These are phyloP conservation scores for Helostoma temminkii DNA, from an alignment of 2,797 vertebrate species.

Conservation along the genomic window DNA sequence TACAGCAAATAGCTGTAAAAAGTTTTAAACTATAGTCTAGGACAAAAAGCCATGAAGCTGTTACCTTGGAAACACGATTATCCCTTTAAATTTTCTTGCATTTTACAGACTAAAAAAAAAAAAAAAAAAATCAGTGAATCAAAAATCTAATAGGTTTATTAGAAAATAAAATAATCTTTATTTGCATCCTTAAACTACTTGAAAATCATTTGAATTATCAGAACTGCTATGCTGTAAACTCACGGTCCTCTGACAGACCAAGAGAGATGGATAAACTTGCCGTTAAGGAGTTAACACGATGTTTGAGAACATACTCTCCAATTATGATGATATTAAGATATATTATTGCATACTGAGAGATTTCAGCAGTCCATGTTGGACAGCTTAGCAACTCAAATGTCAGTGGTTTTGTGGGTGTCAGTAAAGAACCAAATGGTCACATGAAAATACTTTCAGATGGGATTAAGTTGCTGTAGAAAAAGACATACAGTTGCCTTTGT, in stretches of 20 bases:
- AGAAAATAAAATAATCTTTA: no score
- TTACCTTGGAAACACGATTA: no score
- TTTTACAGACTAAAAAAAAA: no score
- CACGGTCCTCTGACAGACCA: not conserved
- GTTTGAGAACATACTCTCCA: constrained; percentile 3
- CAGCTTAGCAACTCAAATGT: constrained; percentile 46
- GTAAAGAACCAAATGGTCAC: constrained; percentile 44
- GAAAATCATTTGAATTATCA: no score
- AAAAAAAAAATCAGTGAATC: no score
- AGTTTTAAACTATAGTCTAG: no score
- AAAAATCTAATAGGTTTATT: no score
- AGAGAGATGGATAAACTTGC: constrained; percentile 1
- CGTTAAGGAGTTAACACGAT: not conserved
- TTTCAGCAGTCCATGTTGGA: constrained; percentile 40
- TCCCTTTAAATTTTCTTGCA: no score
- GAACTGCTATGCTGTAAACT: no score
- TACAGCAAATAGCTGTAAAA: no score
- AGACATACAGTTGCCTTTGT: constrained; percentile 58
- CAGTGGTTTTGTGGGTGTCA: constrained; percentile 60
- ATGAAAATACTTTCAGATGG: constrained; percentile 53
- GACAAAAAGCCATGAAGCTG: no score
- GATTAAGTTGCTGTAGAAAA: constrained; percentile 39
- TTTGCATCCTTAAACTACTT: no score
- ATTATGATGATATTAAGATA: constrained; percentile 21
- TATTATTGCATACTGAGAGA: constrained; percentile 20